phyloP scores from a whole-genome alignment of 1,140 invertebrate species.

The Bilobella aurantiaca region DNA sequence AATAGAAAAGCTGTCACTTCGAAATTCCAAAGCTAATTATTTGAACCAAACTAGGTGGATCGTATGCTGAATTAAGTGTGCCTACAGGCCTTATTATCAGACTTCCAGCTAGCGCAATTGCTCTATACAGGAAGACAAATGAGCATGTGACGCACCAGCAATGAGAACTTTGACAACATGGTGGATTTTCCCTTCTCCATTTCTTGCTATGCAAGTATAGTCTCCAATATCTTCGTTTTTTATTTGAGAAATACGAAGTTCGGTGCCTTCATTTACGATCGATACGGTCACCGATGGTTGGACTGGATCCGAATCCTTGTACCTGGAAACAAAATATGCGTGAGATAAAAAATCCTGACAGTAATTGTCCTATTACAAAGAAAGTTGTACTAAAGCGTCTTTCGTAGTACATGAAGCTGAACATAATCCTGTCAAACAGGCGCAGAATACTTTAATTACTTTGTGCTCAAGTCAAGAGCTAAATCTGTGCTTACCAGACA shows the following conservation, averaged over 20 bases:
- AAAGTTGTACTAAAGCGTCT: too few relatives aligned
- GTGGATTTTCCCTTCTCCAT: slow-evolving; percentile 86
- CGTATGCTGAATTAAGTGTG: too few relatives aligned
- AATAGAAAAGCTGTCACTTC: not conserved
- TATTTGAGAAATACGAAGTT: slow-evolving; percentile 79
- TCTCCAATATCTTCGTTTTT: slow-evolving; percentile 86
- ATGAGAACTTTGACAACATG: slow-evolving; percentile 89
- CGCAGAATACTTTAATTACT: too few relatives aligned
- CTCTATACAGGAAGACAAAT: not conserved
- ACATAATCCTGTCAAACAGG: too few relatives aligned
- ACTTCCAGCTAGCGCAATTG: too few relatives aligned
- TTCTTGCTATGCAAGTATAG: slow-evolving; percentile 86
- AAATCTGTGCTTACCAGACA: slow-evolving; percentile 50
- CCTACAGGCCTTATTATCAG: too few relatives aligned
- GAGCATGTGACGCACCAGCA: slow-evolving; percentile 55
- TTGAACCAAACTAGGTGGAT: too few relatives aligned
- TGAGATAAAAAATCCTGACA: not conserved
- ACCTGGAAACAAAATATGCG: slow-evolving; percentile 38
- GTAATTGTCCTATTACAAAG: too few relatives aligned
- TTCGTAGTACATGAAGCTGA: too few relatives aligned
- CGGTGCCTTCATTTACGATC: slow-evolving; percentile 56
- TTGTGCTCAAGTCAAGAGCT: too few relatives aligned
- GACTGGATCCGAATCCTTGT: slow-evolving; percentile 79
- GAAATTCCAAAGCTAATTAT: too few relatives aligned
- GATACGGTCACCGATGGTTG: slow-evolving; percentile 66